Evolutionary conservation across 2,888 invertebrate species (phyloP).

Genomic region (Sesia bembeciformis): DNA sequence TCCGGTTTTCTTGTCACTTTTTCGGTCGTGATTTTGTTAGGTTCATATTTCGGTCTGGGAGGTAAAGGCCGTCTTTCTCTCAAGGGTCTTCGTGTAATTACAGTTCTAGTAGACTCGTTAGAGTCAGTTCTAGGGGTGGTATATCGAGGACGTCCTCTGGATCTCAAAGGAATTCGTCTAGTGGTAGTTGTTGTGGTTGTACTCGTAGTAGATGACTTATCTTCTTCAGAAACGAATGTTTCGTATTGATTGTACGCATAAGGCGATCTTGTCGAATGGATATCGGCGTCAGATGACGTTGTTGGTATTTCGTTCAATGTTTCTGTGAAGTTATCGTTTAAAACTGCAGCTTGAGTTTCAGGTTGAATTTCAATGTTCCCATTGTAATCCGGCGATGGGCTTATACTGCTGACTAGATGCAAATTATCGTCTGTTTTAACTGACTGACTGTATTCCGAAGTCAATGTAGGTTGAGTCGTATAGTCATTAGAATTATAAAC

Average conservation of each 20-base stretch:
- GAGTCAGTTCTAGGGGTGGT: constrained; percentile 52
- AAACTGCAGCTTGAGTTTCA: constrained; percentile 9
- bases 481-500: constrained; percentile 39
- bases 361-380: constrained; percentile 29
- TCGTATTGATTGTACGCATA: constrained; percentile 38
- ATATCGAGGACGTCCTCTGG: constrained; percentile 55
- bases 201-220: constrained; percentile 21
- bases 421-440: constrained; percentile 15
- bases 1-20: constrained; percentile 33
- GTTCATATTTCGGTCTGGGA: constrained; percentile 44
- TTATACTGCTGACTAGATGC: constrained; percentile 10
- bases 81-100: constrained; percentile 59
- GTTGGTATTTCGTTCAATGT: constrained; percentile 24
- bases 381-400: constrained; percentile 21
- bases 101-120: constrained; percentile 44
- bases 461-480: constrained; percentile 28
- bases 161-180: constrained; percentile 40
- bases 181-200: constrained; percentile 49
- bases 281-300: constrained; percentile 19
- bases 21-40: constrained; percentile 55
- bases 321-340: constrained; percentile 24
- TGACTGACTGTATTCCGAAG: constrained; percentile 5
- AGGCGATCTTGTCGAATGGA: constrained; percentile 26
- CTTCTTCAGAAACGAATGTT: constrained; percentile 28
- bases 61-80: constrained; percentile 68